A percentile compares a stretch with the other conserved stretches of the same genome.
phyloP scores from a whole-genome alignment of 2,113 vertebrate species.

The Mystacornis crossleyi region DNA sequence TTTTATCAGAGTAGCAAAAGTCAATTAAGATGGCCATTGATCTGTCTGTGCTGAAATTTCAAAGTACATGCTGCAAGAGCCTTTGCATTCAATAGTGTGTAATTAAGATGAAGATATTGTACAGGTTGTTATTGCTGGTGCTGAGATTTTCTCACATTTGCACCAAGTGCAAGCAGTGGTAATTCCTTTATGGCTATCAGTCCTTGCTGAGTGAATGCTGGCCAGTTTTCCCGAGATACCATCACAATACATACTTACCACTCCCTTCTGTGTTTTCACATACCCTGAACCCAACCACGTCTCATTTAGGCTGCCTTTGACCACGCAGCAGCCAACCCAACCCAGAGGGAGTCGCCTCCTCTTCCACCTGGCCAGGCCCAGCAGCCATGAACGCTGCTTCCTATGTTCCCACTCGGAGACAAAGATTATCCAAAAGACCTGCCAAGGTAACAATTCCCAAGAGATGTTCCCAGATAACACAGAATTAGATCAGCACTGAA shows the following conservation, averaged over 20 bases:
- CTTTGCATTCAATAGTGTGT: not conserved
- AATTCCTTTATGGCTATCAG: not conserved
- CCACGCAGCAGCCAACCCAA: fast-evolving
- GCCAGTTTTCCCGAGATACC: not conserved
- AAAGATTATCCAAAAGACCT: not conserved
- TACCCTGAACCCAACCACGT: not conserved
- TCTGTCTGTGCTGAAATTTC: not conserved
- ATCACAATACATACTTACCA: not conserved
- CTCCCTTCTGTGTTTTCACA: not conserved
- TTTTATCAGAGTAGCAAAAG: not conserved
- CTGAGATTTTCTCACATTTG: not conserved
- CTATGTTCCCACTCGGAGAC: not conserved
- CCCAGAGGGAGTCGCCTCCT: not conserved
- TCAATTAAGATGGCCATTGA: not conserved
- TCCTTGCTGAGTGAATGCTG: not conserved
- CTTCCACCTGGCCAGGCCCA: not conserved
- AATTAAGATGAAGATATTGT: not conserved
- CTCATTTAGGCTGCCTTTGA: not conserved
- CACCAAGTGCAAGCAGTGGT: not conserved
- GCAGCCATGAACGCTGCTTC: not conserved
- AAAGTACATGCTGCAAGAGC: not conserved
- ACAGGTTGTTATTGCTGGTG: not conserved
- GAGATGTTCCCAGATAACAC: not conserved
- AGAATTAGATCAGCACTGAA: not conserved
- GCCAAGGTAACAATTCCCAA: not conserved